Evolutionary conservation across 2,797 vertebrate genomes (phyloP).

Genomic region (Megaceryle alcyon): DNA sequence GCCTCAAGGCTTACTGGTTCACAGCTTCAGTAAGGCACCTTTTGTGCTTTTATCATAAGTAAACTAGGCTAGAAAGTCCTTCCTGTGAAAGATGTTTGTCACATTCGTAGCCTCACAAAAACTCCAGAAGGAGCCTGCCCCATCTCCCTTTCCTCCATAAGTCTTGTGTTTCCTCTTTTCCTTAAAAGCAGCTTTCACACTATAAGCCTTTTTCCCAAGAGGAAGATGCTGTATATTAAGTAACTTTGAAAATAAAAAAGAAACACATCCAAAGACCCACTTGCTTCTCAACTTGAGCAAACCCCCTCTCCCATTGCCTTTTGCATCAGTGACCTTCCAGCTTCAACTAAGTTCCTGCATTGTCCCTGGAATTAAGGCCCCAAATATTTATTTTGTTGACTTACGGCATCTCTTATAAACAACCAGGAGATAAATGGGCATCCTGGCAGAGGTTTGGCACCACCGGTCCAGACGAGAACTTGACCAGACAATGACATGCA

Average conservation of each 20-base stretch:
- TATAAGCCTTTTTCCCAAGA: background rate
- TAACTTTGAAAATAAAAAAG: background rate
- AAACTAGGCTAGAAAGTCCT: background rate
- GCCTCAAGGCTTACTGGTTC: background rate
- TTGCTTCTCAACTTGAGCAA: background rate
- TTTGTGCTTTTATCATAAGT: background rate
- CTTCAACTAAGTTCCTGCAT: background rate
- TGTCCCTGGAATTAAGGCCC: background rate
- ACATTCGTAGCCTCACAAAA: background rate
- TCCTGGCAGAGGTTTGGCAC: background rate
- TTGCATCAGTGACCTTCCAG: background rate
- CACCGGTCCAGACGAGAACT: background rate
- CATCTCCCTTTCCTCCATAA: background rate
- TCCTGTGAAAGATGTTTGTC: background rate
- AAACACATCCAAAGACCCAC: background rate
- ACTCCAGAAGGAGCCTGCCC: background rate
- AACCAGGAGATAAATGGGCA: background rate
- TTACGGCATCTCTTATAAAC: background rate
- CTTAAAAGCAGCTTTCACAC: background rate
- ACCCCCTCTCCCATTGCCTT: background rate
- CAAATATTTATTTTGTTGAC: background rate
- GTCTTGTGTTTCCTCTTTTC: background rate
- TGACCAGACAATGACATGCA: background rate
- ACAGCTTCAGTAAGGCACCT: background rate
- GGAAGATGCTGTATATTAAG: background rate